These are phyloP conservation scores for Pseudomyrmex dendroicus DNA, from an alignment of 1,140 invertebrate species.

Conservation along the genomic window DNA sequence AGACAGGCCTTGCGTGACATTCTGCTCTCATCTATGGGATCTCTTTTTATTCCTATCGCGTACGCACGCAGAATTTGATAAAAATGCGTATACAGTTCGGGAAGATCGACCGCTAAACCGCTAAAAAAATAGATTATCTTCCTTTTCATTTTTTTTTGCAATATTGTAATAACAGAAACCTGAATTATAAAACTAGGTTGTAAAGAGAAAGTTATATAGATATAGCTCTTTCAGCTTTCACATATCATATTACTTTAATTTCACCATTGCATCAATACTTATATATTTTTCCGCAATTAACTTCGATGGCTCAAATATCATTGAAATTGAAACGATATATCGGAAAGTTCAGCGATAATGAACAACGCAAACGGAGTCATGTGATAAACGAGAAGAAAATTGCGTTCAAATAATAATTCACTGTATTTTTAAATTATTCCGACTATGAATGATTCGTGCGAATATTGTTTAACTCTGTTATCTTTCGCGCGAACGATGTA, in stretches of 20 bases:
- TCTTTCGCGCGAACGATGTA: constrained; percentile 2
- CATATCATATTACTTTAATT: constrained; percentile 22
- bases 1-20: constrained; percentile 11
- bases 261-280: background rate
- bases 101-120: background rate
- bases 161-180: too few relatives aligned
- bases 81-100: background rate
- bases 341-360: constrained; percentile 16
- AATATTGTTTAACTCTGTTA: constrained; percentile 13
- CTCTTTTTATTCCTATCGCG: background rate
- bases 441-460: background rate
- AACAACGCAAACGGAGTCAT: constrained; percentile 11
- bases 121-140: background rate
- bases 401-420: constrained; percentile 21
- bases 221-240: background rate
- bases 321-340: background rate
- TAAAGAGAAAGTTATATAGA: background rate
- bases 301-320: constrained; percentile 32
- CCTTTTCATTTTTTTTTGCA: too few relatives aligned
- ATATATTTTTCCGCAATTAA: constrained; percentile 7
- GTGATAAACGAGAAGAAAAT: background rate
- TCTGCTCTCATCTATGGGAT: background rate
- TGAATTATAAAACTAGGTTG: too few relatives aligned
- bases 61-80: constrained; percentile 14
- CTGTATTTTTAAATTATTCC: constrained; percentile 24